Conservation (phyloP, 2,797 vertebrate genomes). For the Carcharodon carcharias region DNA sequence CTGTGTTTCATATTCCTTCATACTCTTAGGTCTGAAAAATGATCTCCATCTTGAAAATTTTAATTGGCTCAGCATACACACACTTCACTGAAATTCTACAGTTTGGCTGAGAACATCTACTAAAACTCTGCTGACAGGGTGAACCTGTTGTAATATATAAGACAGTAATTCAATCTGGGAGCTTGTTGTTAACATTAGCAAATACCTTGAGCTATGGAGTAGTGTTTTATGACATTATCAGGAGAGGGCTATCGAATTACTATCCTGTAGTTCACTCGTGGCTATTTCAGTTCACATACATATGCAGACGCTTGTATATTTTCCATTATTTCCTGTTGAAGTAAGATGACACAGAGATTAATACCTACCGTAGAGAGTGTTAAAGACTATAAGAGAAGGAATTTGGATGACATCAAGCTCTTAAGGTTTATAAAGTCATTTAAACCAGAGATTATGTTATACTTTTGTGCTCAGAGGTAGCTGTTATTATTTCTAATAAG, state of each 20-base stretch:
- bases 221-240: background rate
- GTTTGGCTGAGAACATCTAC: background rate
- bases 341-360: conserved; percentile 31
- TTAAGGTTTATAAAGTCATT: conserved; percentile 5
- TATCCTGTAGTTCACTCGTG: background rate
- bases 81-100: background rate
- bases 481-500: conserved; percentile 2
- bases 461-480: background rate
- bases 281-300: background rate
- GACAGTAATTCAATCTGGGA: background rate
- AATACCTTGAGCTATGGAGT: background rate
- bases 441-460: background rate
- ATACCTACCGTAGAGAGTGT: background rate
- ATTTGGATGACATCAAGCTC: background rate
- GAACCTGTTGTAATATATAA: background rate
- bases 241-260: background rate
- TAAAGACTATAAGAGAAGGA: background rate
- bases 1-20: background rate
- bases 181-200: background rate
- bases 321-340: conserved; percentile 27
- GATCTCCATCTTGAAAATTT: background rate
- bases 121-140: background rate
- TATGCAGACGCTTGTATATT: background rate
- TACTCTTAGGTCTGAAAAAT: background rate
- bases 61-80: background rate